Evolutionary conservation across 2,888 invertebrate species (phyloP).

Genomic region (Cephus runcator): DNA sequence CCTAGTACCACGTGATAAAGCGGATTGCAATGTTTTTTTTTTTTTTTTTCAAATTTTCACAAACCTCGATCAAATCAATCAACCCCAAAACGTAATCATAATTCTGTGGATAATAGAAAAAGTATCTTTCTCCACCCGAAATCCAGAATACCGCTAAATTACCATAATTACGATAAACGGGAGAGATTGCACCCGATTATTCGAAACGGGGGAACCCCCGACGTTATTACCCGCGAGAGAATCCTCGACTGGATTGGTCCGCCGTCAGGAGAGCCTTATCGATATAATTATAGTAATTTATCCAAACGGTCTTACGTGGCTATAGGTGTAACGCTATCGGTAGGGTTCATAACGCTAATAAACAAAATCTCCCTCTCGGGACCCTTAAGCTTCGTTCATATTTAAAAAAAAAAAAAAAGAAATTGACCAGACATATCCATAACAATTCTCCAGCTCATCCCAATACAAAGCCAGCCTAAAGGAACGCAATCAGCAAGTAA

Average conservation of each 20-base stretch:
- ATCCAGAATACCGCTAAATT: neutral
- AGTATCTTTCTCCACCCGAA: neutral
- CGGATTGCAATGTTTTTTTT: too few species aligned
- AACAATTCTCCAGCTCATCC: neutral
- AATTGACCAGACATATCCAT: neutral
- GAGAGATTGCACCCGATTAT: neutral
- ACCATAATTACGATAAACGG: neutral
- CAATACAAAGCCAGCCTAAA: neutral
- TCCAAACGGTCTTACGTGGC: neutral
- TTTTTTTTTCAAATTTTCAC: too few species aligned
- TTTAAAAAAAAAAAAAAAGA: too few species aligned
- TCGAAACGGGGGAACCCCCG: neutral
- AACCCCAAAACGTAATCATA: neutral
- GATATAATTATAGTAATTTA: neutral
- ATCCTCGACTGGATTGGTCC: neutral
- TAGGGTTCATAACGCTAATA: neutral
- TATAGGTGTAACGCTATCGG: neutral
- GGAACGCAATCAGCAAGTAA: slow-evolving; percentile 50
- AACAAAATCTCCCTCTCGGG: neutral
- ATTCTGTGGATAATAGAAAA: neutral
- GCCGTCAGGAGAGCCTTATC: neutral
- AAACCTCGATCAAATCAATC: neutral
- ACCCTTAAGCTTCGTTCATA: neutral
- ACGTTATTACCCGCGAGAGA: neutral
- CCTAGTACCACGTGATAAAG: too few species aligned